phyloP scores from a whole-genome alignment of 2,797 vertebrate genomes.

The Tenualosa thibaudeaui region DNA sequence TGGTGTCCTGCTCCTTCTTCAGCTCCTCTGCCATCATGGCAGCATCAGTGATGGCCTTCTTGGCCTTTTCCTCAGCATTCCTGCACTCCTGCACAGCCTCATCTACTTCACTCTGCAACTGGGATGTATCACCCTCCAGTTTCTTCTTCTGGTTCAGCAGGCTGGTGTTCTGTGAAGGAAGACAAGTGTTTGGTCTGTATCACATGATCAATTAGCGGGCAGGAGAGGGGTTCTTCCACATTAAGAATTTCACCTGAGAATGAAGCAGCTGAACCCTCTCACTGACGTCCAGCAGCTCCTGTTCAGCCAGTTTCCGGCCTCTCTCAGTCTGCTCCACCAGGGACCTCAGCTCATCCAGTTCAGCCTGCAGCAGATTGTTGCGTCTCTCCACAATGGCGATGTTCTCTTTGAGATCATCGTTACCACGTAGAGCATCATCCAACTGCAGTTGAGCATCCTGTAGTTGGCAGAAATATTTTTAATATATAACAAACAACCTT shows the following conservation, averaged over 20 bases:
- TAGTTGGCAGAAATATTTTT: conserved; percentile 43
- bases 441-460: conserved; percentile 37
- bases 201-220: background rate
- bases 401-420: conserved; percentile 75
- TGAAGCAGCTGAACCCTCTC: conserved; percentile 79
- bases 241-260: conserved; percentile 63
- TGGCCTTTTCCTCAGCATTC: too few relatives aligned
- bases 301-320: conserved; percentile 73
- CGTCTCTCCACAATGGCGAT: conserved; percentile 63
- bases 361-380: conserved; percentile 68
- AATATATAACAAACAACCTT: too few relatives aligned
- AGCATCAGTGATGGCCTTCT: conserved; percentile 66
- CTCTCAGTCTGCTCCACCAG: conserved; percentile 66
- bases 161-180: conserved; percentile 39
- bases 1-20: too few relatives aligned
- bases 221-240: background rate
- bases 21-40: conserved; percentile 72
- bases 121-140: conserved; percentile 66
- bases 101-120: too few relatives aligned
- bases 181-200: background rate
- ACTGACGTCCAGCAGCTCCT: conserved; percentile 74
- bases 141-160: conserved; percentile 82
- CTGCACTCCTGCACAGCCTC: too few relatives aligned
- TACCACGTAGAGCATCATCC: conserved; percentile 55
- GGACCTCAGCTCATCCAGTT: conserved; percentile 64